Conservation (phyloP, 92 coral and sea anemone species). For the Bergia puertoricense region DNA sequence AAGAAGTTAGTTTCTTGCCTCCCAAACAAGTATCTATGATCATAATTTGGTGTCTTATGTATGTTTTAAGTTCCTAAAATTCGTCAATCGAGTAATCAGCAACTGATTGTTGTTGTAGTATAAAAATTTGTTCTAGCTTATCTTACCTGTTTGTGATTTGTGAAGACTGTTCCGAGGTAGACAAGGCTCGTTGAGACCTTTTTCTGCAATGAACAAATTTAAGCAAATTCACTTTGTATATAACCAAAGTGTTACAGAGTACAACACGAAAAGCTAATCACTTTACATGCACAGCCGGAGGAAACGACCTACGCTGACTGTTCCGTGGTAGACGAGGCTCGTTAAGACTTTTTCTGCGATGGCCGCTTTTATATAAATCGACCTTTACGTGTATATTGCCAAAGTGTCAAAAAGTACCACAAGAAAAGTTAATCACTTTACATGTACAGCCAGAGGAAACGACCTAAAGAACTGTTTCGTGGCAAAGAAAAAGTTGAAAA, state of each 20-base stretch:
- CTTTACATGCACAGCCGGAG: neutral
- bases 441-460: neutral
- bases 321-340: conserved; percentile 39
- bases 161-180: conserved; percentile 47
- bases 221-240: neutral
- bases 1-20: no score
- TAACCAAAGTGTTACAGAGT: neutral
- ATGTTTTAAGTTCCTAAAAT: no score
- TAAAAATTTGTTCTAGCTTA: no score
- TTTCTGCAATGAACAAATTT: conserved; percentile 35
- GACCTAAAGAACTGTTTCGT: neutral
- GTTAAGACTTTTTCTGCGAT: conserved; percentile 46
- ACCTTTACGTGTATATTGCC: neutral
- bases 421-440: neutral
- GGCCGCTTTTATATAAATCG: neutral
- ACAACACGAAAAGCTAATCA: neutral
- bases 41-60: no score
- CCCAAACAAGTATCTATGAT: no score
- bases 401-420: no score
- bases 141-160: conserved; percentile 62
- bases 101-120: no score
- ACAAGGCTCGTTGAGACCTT: conserved; percentile 50
- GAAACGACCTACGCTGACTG: neutral
- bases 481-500: neutral
- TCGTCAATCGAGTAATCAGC: no score